Evolutionary conservation across 2,113 vertebrate species (phyloP).

Genomic region (Numida meleagris): DNA sequence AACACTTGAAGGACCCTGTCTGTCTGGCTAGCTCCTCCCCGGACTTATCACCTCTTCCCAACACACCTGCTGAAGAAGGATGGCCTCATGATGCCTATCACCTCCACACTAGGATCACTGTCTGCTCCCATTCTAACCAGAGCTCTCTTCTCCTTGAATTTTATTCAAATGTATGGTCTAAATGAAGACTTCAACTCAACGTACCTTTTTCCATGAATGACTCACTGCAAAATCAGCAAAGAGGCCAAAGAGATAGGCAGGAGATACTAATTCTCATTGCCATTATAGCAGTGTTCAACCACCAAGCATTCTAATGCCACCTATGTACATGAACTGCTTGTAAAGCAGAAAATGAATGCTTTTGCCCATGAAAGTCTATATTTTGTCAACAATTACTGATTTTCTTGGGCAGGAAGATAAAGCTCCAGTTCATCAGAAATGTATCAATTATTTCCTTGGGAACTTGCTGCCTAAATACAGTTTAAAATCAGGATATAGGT

Average conservation of each 20-base stretch:
- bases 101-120: background rate
- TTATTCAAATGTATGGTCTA: background rate
- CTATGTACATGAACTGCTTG: background rate
- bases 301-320: background rate
- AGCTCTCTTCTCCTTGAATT: background rate
- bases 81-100: background rate
- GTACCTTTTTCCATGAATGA: accelerated
- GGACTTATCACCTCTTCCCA: accelerated
- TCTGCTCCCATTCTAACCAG: background rate
- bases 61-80: no score
- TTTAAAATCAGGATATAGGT: background rate
- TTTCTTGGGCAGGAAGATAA: background rate
- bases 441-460: background rate
- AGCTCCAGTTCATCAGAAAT: background rate
- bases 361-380: accelerated
- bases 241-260: background rate
- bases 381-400: background rate
- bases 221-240: background rate
- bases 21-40: background rate
- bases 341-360: background rate
- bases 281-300: background rate
- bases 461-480: background rate
- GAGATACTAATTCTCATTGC: background rate
- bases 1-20: background rate
- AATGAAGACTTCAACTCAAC: background rate